Base-by-base conservation (phyloP, 2,797 vertebrate genomes). In the Alectoris magna region DNA sequence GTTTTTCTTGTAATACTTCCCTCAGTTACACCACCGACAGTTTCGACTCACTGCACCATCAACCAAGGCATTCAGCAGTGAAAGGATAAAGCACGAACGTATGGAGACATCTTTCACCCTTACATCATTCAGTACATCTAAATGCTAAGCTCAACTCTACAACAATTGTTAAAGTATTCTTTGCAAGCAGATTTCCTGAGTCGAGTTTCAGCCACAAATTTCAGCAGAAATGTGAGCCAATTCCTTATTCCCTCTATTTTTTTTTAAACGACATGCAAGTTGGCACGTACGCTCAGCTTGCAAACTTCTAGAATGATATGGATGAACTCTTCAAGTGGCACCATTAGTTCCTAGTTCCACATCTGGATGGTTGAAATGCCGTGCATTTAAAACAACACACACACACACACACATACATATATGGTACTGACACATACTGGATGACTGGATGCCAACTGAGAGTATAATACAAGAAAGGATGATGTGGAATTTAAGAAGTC, bases 171-270 rank as follows among this genome's bases (percentile, higher is more conserved):
- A 3, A 74, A 84, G 59, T 9, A 11, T 49, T 73, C 86, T 77
- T 91, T 88, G 60, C 58, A 77, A 76, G 2, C 56, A 84, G 68
- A 74, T 92, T 92, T 93, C 79, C 88, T 86, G 84, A 86, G 90
- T 91, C 67, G 67, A 84, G 80, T 70, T 87, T 86, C 76, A 67
- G 82, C 23, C 86, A 78, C 43, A 76, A 29, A 80, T 56, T 87
- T 78, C 2, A 6, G 90, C 69, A 88, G 87, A 87, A 94, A 87
- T 6, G 59, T 0, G 10, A 95, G 59, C 75, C 82, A 94, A 63
- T 67, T 87, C 91, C 82, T 93, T 84, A 72, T 59, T 76, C 49
- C 55, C 58, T 62, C 60, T 53, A 27, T 41, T n/a, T 49, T 31
- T 70, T 16, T 34, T 71, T 31, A 23, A 38, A 53, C 16, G 74